Evolutionary conservation across 2,888 invertebrate species (phyloP), one percentile per base, ranked within the genome.

Genomic region (Lasioglossum oenotherae): DNA sequence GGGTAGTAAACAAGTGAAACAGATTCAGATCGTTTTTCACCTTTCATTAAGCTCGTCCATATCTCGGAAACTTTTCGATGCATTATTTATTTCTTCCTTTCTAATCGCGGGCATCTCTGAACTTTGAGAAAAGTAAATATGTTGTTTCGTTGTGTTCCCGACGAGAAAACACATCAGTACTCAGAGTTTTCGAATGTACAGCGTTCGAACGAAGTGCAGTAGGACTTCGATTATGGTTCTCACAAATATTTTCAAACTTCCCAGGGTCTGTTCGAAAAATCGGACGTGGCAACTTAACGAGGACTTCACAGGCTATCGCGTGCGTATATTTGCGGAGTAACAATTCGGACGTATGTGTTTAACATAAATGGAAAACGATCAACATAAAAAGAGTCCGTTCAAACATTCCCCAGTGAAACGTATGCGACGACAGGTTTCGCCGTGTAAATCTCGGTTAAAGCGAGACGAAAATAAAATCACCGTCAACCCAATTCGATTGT

Each of bases 401-500:
- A n/a, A 71, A 74, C 69, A 46, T 16, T 44, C 44, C 4, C 4
- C 19, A 4, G 60, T 35, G 31, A 41, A 73, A 53, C 14, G 81
- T 41, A 31, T 27, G 41, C 23, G 60, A 14, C 31, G 76, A 31
- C 49, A 35, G 64, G 64, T 72, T 78, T 73, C 76, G 8, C 2
- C 35, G 23, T 19, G 41, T 67, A 82, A 88, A 85, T 88, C 85
- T 82, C 84, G 89, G 88, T 90, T 86, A 90, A 90, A 90, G 90
- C 88, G 78, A 19, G 31, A 76, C 81, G 87, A 86, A 92, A 91
- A 89, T 90, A 91, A 92, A 93, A 92, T 92, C 91, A 91, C 84
- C 89, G 88, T 72, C 82, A 88, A 84, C 86, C 88, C 89, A 93
- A 93, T 92, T 90, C 89, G 89, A 91, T 91, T 90, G 91, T 80